Percentiles rank a stretch among this genome's conserved stretches.
Conservation (phyloP, 2,797 vertebrate species). For the Lutjanus argentimaculatus region DNA sequence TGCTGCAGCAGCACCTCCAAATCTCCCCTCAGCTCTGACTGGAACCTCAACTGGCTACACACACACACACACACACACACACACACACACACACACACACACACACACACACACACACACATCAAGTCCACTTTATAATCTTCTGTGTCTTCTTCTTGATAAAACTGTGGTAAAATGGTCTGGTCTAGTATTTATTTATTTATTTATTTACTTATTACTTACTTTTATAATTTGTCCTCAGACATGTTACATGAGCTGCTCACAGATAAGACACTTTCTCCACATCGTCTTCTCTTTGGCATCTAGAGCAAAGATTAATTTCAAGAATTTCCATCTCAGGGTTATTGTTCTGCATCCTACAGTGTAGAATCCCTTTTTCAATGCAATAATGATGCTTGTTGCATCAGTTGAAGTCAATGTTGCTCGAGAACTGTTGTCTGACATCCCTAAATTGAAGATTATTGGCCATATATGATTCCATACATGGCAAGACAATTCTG, state of each 20-base stretch:
- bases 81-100: constrained; percentile 29
- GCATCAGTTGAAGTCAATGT: background rate
- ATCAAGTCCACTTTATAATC: constrained; percentile 31
- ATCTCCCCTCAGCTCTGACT: constrained; percentile 72
- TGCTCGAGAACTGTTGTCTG: background rate
- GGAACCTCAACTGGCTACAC: constrained; percentile 65
- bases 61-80: constrained; percentile 16
- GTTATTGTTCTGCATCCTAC: background rate
- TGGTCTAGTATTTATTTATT: background rate
- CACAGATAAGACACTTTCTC: no score
- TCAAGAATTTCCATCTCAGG: background rate
- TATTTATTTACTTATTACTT: no score
- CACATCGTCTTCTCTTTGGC: no score
- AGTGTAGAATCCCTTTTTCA: no score
- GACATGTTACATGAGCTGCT: no score
- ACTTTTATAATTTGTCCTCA: no score
- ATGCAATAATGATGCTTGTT: background rate
- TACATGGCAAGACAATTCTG: no score
- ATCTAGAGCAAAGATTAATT: no score
- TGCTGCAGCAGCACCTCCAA: constrained; percentile 74
- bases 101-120: background rate
- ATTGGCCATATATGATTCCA: background rate
- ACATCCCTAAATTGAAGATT: background rate
- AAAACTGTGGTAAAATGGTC: background rate
- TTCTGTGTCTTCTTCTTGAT: constrained; percentile 26